These are phyloP conservation scores for Anomalospiza imberbis DNA, from an alignment of 2,797 vertebrate species.

Conservation along the genomic window DNA sequence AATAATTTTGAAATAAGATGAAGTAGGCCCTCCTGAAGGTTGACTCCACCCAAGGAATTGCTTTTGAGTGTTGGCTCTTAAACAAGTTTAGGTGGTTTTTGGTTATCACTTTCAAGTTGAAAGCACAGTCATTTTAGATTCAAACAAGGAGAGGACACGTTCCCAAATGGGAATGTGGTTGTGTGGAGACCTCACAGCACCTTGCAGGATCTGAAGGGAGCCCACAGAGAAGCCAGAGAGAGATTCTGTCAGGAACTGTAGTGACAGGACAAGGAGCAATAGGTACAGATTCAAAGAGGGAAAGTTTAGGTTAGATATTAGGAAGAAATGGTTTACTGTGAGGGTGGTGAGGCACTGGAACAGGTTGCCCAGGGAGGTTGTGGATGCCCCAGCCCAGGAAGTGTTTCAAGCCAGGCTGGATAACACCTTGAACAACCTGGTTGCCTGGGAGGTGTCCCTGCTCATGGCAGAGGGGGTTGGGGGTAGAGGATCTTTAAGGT, in stretches of 20 bases:
- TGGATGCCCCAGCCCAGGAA: neutral
- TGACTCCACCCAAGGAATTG: neutral
- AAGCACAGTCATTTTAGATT: neutral
- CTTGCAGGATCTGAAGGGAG: neutral
- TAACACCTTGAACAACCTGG: neutral
- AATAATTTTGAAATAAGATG: neutral
- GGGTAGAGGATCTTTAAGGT: neutral
- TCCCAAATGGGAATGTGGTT: fast-evolving
- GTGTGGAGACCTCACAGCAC: neutral
- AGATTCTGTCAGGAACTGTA: neutral
- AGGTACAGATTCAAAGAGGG: neutral
- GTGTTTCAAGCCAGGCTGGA: neutral
- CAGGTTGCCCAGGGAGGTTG: neutral
- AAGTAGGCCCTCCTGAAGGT: neutral
- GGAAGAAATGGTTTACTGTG: neutral
- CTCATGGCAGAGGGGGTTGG: fast-evolving
- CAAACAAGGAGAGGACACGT: neutral
- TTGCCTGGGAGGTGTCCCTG: neutral
- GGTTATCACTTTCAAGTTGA: neutral
- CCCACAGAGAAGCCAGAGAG: neutral
- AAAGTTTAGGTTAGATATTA: neutral
- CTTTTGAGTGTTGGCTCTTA: neutral
- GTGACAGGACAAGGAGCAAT: neutral
- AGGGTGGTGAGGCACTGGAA: neutral
- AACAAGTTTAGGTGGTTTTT: neutral